A percentile compares a stretch with the other conserved stretches of the same genome.
Evolutionary conservation across 2,797 vertebrate genomes (phyloP).

Genomic region (Babyrousa celebensis): DNA sequence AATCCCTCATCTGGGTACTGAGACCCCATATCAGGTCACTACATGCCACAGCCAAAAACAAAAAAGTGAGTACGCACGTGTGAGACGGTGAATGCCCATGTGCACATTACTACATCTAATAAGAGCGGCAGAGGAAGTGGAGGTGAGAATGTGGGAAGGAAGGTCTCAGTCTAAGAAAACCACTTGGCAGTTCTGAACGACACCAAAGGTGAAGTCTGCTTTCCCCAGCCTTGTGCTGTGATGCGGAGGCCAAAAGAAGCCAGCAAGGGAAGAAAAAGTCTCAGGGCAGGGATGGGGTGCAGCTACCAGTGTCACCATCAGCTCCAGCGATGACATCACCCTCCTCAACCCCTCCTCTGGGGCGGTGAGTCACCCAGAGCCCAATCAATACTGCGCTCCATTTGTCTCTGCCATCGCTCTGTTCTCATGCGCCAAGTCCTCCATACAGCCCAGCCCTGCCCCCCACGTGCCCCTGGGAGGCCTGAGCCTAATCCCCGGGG

Average conservation of each 20-base stretch:
- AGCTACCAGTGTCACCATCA: conserved; percentile 30
- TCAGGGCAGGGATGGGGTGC: not conserved
- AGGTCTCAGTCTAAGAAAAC: conserved; percentile 58
- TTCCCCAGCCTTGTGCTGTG: conserved; percentile 4
- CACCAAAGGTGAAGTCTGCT: conserved; percentile 62
- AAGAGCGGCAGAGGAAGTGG: conserved; percentile 15
- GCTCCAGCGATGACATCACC: conserved; percentile 70
- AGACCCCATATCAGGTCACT: too few relatives aligned
- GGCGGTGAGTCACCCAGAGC: conserved; percentile 68
- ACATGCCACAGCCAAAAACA: too few relatives aligned
- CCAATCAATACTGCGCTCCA: conserved; percentile 58
- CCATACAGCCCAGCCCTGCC: not conserved
- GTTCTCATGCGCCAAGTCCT: not conserved
- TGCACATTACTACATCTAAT: not conserved
- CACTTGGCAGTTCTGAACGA: conserved; percentile 57
- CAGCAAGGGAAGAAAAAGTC: conserved; percentile 38
- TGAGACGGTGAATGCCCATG: conserved; percentile 62
- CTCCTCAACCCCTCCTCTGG: conserved; percentile 44
- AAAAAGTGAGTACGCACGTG: conserved; percentile 53
- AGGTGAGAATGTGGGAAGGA: conserved; percentile 59
- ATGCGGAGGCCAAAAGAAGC: conserved; percentile 4
- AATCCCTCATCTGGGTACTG: too few relatives aligned
- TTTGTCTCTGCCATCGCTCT: not conserved
- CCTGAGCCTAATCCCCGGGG: not conserved
- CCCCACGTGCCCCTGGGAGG: not conserved